phyloP scores from a whole-genome alignment of 2,888 invertebrate species.

The Eupsilia transversa region DNA sequence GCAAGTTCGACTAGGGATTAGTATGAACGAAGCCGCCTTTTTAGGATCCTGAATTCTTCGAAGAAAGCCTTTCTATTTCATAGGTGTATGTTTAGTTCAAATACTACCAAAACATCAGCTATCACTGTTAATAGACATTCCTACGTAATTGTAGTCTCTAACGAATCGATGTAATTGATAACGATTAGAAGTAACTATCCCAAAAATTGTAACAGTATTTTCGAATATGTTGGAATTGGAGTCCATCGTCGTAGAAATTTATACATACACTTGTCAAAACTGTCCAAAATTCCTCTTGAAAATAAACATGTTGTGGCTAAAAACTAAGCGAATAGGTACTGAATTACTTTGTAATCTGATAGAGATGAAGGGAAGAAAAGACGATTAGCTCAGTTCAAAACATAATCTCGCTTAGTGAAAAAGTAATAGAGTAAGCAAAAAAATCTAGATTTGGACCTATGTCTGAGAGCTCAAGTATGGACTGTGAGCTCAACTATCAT shows the following conservation, averaged over 20 bases:
- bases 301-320: not conserved
- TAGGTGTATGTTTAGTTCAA: slow-evolving; percentile 24
- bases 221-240: slow-evolving; percentile 15
- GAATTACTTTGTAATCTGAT: not conserved
- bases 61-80: not conserved
- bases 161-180: slow-evolving; percentile 63
- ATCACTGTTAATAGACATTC: slow-evolving; percentile 58
- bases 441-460: not conserved
- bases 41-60: not conserved
- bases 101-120: slow-evolving; percentile 40
- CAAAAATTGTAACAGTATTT: slow-evolving; percentile 66
- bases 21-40: too few species aligned
- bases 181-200: slow-evolving; percentile 47
- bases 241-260: not conserved
- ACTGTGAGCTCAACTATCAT: not conserved
- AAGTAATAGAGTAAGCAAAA: not conserved
- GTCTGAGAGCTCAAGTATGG: too few species aligned
- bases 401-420: not conserved
- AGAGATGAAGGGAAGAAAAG: not conserved
- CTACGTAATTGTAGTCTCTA: slow-evolving; percentile 52
- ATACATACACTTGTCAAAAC: not conserved
- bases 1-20: too few species aligned
- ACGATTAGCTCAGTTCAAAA: not conserved
- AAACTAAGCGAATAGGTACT: not conserved
- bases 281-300: not conserved